Evolutionary conservation across 2,797 vertebrate species (phyloP), one percentile per base, ranked within the genome.

Genomic region (Myioborus melanocephalus): DNA sequence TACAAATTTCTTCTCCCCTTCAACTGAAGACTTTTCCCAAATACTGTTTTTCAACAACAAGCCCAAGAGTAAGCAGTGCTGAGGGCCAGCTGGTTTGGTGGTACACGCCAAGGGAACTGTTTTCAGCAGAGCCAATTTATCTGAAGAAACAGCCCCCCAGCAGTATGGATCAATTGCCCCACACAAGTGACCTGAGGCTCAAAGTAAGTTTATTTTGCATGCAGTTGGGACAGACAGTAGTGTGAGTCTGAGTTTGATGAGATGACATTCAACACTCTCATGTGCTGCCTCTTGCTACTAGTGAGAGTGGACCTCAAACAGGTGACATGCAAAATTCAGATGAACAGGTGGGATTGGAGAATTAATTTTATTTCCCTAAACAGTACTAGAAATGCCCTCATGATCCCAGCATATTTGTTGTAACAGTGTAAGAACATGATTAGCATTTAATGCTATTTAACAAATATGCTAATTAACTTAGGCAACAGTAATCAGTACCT

Each of bases 81-180:
- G 73, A 78, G 23, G 23, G 15, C 17, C 68, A 49, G 10, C 72
- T 64, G 49, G 14, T 86, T 85, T 59, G 47, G 24, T 16, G 30
- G 28, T 27, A 17, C 65, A 56, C 2, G 1, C n/a, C 69, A 47
- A 52, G 20, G 34, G 37, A 81, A 34, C 30, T 13, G 7, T 63
- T 89, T 71, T 20, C 61, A 64, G 6, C 9, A 34, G 41, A 78
- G 46, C 12, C 46, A 20, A 35, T 57, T 83, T 21, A 43, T 26
- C 46, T 61, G 61, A 81, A 79, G 55, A 46, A 68, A 52, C 1
- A 68, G 8, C 8, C 34, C 20, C 78, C 30, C 49, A 39, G 10
- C 28, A 28, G 10, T 11, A 43, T 0, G 0, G 52, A 12, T 23
- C 1, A 0, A 35, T 13, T 61, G 26, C 12, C 56, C 15, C 27